Conservation (phyloP, 2,888 invertebrate species). For the Agriotes lineatus region DNA sequence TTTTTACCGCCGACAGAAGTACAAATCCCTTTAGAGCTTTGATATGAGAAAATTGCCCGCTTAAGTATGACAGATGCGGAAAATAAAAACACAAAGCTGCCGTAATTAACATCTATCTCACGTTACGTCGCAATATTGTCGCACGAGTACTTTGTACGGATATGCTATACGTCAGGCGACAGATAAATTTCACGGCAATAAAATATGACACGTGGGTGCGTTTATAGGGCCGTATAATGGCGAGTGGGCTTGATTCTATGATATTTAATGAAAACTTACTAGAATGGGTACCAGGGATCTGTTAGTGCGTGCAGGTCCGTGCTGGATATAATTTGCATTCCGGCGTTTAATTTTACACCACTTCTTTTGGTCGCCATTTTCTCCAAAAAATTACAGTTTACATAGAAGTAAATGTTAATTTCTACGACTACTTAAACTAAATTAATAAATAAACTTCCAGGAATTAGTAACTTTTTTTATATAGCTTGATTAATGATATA, state of each 20-base stretch:
- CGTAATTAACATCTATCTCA: conserved; percentile 23
- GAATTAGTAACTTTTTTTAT: no score
- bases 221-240: conserved; percentile 36
- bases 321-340: no score
- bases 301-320: no score
- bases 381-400: no score
- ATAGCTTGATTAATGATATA: no score
- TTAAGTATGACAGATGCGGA: conserved; percentile 12
- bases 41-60: conserved; percentile 27
- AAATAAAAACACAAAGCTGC: conserved; percentile 20
- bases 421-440: no score
- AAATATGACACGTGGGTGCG: conserved; percentile 31
- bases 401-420: no score
- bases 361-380: no score
- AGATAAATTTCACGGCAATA: conserved; percentile 26
- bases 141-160: conserved; percentile 4
- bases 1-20: conserved; percentile 8
- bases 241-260: conserved; percentile 30
- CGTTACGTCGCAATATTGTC: conserved; percentile 23
- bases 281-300: conserved; percentile 31
- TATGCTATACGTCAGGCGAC: not conserved
- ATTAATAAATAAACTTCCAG: no score
- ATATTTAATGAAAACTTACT: conserved; percentile 39
- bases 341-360: no score
- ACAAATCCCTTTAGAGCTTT: conserved; percentile 26